phyloP scores from a whole-genome alignment of 2,797 vertebrate species.

The Cossypha caffra region DNA sequence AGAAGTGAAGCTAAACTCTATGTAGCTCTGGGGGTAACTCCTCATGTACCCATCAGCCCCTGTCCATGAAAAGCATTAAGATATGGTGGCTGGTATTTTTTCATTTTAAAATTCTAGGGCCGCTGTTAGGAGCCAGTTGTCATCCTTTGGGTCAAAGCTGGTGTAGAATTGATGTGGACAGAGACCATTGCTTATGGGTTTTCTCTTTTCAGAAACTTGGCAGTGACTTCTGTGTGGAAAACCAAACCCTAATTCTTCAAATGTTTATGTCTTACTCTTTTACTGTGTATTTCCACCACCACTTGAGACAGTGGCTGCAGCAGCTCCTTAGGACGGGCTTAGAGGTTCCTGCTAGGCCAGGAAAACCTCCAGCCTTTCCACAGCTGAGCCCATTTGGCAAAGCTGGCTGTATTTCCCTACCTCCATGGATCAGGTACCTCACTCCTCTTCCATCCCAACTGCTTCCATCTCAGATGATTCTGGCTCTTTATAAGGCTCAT shows the following conservation, averaged over 20 bases:
- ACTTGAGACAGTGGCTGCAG: neutral
- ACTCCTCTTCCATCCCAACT: neutral
- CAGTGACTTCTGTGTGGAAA: neutral
- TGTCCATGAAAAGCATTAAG: neutral
- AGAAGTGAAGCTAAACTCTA: neutral
- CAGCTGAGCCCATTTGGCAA: neutral
- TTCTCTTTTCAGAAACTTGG: neutral
- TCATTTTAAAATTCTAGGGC: neutral
- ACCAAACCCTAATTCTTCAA: neutral
- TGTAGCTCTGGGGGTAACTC: neutral
- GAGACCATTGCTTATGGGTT: neutral
- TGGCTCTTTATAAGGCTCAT: neutral
- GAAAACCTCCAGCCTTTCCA: neutral
- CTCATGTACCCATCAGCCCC: neutral
- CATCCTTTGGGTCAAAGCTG: neutral
- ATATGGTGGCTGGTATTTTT: neutral
- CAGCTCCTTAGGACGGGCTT: neutral
- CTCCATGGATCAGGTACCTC: neutral
- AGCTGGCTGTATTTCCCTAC: neutral
- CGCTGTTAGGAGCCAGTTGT: neutral
- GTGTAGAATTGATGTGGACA: neutral
- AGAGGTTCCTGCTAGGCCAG: neutral
- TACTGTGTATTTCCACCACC: neutral
- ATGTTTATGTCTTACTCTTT: neutral
- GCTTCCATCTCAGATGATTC: neutral